phyloP scores from a whole-genome alignment of 2,113 vertebrate genomes.

The Peromyscus polionotus region DNA sequence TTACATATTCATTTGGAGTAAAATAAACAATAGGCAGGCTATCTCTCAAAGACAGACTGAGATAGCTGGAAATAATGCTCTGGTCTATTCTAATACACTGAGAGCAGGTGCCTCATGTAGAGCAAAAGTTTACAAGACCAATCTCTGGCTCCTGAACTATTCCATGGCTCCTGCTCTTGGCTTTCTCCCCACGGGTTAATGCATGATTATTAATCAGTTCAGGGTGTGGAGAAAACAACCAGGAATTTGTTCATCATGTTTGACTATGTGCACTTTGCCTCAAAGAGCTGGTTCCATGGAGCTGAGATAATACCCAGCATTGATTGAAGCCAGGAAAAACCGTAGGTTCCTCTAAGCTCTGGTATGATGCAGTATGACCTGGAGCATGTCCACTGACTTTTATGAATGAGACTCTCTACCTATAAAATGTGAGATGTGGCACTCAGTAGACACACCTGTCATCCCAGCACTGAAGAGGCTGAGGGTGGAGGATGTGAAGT shows the following conservation, averaged over 20 bases:
- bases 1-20: constrained; percentile 24
- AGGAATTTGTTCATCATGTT: background rate
- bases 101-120: background rate
- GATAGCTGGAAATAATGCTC: background rate
- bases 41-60: background rate
- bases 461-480: background rate
- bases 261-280: background rate
- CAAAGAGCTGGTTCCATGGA: background rate
- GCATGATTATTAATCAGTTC: background rate
- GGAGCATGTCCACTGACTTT: background rate
- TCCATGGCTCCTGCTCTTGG: background rate
- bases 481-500: background rate
- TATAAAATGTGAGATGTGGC: background rate
- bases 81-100: background rate
- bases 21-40: constrained; percentile 30
- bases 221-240: background rate
- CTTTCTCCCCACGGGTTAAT: background rate
- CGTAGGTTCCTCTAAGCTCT: background rate
- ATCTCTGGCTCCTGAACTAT: too few species aligned
- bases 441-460: background rate
- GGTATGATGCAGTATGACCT: background rate
- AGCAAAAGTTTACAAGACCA: background rate
- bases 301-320: background rate
- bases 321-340: background rate
- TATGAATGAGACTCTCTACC: background rate